Conservation (phyloP, 2,888 invertebrate genomes). For the Incurvaria masculella region DNA sequence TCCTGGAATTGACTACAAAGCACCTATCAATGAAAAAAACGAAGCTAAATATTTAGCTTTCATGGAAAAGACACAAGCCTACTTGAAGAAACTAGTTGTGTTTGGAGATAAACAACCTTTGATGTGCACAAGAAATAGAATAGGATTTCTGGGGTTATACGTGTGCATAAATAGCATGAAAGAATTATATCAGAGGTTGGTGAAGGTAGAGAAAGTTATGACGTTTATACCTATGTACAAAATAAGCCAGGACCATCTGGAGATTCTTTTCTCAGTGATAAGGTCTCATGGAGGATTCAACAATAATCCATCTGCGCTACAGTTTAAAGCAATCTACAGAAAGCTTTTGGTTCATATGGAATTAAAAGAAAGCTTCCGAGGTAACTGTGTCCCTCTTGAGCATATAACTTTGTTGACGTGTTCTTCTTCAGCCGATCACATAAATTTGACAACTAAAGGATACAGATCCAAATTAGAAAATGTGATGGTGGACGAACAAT, state of each 20-base stretch:
- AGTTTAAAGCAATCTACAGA: conserved; percentile 15
- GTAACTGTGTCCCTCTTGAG: conserved; percentile 10
- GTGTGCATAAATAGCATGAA: conserved; percentile 6
- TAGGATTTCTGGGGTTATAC: conserved; percentile 2
- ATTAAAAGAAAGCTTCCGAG: conserved; percentile 6
- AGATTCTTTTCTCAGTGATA: conserved; percentile 13
- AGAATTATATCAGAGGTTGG: conserved; percentile 1
- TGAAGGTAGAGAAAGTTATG: conserved; percentile 1
- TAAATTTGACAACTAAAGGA: conserved; percentile 5
- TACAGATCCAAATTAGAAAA: not conserved
- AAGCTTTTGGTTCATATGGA: conserved; percentile 13
- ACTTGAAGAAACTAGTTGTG: not conserved
- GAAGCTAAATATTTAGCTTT: not conserved
- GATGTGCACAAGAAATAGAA: not conserved
- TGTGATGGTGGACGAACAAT: not conserved
- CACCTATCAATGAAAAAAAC: not conserved
- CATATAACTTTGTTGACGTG: conserved; percentile 8
- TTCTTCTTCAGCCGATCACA: conserved; percentile 9
- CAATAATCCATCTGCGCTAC: conserved; percentile 14
- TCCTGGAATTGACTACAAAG: not conserved
- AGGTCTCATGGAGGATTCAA: conserved; percentile 14
- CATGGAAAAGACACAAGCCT: not conserved
- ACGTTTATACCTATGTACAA: conserved; percentile 7
- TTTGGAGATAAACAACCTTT: not conserved
- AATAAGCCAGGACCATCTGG: conserved; percentile 14